These are phyloP conservation scores for Nasua narica DNA, from an alignment of 2,797 vertebrate species.

Conservation along the genomic window DNA sequence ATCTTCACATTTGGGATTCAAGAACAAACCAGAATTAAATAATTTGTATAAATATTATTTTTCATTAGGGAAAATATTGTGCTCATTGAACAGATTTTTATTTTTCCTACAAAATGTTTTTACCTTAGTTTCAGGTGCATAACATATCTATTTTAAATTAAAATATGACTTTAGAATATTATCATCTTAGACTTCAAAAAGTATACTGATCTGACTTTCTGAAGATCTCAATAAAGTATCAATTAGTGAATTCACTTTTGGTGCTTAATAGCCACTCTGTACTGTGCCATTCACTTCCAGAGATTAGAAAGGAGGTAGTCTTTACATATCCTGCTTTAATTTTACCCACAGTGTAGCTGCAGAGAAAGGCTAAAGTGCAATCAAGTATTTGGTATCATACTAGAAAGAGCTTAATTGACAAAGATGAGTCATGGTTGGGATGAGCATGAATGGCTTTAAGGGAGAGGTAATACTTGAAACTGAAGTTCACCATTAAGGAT, in stretches of 20 bases:
- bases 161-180: not conserved
- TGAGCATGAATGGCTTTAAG: not conserved
- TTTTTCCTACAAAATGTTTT: not conserved
- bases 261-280: not conserved
- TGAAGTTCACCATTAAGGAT: not conserved
- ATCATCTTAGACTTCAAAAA: not conserved
- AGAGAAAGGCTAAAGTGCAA: not conserved
- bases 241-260: not conserved
- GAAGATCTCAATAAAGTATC: not conserved
- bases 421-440: not conserved
- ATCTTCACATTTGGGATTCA: not conserved
- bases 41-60: not conserved
- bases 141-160: not conserved
- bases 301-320: not conserved
- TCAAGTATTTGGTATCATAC: not conserved
- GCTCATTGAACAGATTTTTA: not conserved
- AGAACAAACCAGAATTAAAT: not conserved
- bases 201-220: not conserved
- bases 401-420: not conserved
- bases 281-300: not conserved
- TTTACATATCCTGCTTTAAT: not conserved
- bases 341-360: not conserved
- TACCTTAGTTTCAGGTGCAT: not conserved
- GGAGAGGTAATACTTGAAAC: not conserved
- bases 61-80: not conserved